These are phyloP conservation scores for Siderastrea siderea DNA, from an alignment of 92 coral and sea anemone species.

Conservation along the genomic window DNA sequence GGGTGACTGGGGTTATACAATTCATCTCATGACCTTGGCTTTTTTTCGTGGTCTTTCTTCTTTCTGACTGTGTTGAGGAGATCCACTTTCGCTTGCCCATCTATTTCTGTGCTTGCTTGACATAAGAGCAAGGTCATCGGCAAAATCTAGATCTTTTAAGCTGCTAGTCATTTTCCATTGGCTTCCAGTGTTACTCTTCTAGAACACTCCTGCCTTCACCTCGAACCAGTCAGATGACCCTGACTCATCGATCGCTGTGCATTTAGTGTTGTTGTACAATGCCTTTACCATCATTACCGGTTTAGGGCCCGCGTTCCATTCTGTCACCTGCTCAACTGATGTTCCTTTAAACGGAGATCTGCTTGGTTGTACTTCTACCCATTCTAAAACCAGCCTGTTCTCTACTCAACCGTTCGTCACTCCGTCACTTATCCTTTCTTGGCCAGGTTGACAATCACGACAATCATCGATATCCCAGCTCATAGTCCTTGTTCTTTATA, in stretches of 20 bases:
- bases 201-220: not conserved
- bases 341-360: not conserved
- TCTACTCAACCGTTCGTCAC: not conserved
- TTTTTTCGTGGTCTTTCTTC: not conserved
- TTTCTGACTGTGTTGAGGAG: not conserved
- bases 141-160: slow-evolving; percentile 5
- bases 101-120: not conserved
- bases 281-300: not conserved
- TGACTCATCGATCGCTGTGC: not conserved
- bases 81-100: not conserved
- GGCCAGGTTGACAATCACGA: too few relatives aligned
- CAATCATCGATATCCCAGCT: not conserved
- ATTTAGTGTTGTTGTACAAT: not conserved
- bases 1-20: not conserved
- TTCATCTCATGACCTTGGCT: not conserved
- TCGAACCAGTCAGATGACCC: not conserved
- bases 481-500: not conserved
- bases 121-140: not conserved
- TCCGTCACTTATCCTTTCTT: not conserved
- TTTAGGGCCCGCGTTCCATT: not conserved
- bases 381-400: not conserved
- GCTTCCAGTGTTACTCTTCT: not conserved
- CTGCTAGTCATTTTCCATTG: not conserved
- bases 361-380: not conserved
- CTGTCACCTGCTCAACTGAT: too few relatives aligned